A percentile compares a stretch with the other conserved stretches of the same genome.
Conservation (phyloP, 2,797 vertebrate genomes). For the Coregonus sp. region DNA sequence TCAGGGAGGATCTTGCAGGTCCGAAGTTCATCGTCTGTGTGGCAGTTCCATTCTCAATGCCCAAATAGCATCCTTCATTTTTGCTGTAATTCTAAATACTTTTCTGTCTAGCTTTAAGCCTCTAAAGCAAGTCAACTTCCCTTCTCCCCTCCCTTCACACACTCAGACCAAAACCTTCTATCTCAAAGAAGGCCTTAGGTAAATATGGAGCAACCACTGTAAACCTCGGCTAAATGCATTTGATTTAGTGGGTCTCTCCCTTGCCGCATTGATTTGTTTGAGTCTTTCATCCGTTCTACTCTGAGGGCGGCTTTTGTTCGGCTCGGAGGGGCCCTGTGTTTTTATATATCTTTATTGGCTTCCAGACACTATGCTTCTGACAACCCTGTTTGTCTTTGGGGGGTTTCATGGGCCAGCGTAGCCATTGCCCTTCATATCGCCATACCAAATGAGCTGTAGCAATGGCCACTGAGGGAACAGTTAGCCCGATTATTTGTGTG, state of each 20-base stretch:
- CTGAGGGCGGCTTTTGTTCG: neutral
- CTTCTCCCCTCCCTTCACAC: neutral
- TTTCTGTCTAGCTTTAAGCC: too few relatives aligned
- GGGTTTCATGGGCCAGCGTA: neutral
- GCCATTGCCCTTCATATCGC: neutral
- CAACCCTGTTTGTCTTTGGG: neutral
- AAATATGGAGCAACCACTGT: conserved; percentile 1
- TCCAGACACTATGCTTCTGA: conserved; percentile 2
- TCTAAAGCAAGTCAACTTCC: neutral
- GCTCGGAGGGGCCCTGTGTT: neutral
- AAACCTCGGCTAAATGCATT: neutral
- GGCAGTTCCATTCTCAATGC: neutral
- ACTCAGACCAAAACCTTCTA: neutral
- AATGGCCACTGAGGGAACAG: neutral
- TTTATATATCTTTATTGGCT: conserved; percentile 5
- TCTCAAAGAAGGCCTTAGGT: neutral
- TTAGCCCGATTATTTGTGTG: neutral
- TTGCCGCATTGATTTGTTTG: neutral
- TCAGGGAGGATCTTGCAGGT: neutral
- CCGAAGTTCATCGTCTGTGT: neutral
- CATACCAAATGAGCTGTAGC: neutral
- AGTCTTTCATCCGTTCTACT: neutral
- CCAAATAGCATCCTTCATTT: neutral
- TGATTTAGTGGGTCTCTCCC: neutral
- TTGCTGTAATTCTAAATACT: neutral